Percentiles rank a stretch among this genome's conserved stretches.
Evolutionary conservation across 2,113 vertebrate genomes (phyloP).

Genomic region (Balaenoptera acutorostrata): DNA sequence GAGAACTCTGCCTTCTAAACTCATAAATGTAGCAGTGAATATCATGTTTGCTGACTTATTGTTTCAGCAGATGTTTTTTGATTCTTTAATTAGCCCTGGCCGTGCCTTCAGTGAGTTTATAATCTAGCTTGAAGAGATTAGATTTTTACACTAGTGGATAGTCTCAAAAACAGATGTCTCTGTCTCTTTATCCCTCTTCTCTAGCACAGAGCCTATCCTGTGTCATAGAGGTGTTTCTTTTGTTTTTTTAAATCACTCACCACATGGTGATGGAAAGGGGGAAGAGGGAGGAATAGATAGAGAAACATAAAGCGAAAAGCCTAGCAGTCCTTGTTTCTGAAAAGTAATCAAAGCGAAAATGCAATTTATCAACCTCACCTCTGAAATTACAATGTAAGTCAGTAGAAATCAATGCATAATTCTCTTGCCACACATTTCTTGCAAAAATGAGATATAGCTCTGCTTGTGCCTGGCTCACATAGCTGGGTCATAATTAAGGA

Average conservation of each 20-base stretch:
- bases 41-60: not conserved
- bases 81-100: not conserved
- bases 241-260: not conserved
- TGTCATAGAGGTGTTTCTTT: not conserved
- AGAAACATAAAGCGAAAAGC: not conserved
- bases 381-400: conserved; percentile 7
- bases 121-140: not conserved
- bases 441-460: not conserved
- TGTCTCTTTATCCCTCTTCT: not conserved
- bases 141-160: not conserved
- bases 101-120: not conserved
- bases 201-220: not conserved
- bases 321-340: not conserved
- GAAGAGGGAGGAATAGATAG: not conserved
- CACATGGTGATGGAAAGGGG: not conserved
- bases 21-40: not conserved
- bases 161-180: not conserved
- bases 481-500: not conserved
- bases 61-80: not conserved
- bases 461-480: not conserved
- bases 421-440: not conserved
- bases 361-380: not conserved
- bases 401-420: not conserved
- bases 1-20: not conserved
- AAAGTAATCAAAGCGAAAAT: conserved; percentile 33